phyloP scores from a whole-genome alignment of 37 sponge, comb jelly and placozoan genomes.

The Theonella swinhoei region DNA sequence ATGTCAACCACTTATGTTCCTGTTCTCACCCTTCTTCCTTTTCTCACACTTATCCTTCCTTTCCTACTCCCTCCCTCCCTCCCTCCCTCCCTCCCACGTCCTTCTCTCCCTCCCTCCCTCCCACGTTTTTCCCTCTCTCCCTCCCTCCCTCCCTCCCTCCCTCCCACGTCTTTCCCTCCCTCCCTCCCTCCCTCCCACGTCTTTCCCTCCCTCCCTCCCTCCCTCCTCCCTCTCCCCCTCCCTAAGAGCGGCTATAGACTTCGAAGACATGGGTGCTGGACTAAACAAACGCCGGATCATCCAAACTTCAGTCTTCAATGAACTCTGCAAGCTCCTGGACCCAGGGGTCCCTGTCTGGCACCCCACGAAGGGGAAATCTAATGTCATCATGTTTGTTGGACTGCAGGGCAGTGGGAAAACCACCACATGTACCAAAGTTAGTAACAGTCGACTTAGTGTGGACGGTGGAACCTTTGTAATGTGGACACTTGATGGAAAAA shows the following conservation, averaged over 20 bases:
- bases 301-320: slow-evolving; percentile 95
- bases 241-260: slow-evolving; percentile 76
- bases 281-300: slow-evolving; percentile 95
- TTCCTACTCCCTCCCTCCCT: too few species aligned
- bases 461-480: neutral
- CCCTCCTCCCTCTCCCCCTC: neutral
- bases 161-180: too few species aligned
- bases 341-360: slow-evolving; percentile 88
- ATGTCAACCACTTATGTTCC: too few species aligned
- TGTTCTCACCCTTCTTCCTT: too few species aligned
- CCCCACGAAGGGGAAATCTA: slow-evolving; percentile 84
- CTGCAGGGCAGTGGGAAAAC: slow-evolving; percentile 98
- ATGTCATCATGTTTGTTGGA: slow-evolving; percentile 99
- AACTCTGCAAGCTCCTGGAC: slow-evolving; percentile 81
- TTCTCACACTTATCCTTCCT: too few species aligned
- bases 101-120: neutral
- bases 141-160: slow-evolving; percentile 1
- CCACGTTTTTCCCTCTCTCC: slow-evolving; percentile 6
- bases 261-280: slow-evolving; percentile 97
- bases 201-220: neutral
- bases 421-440: slow-evolving; percentile 95
- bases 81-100: too few species aligned
- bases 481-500: too few species aligned
- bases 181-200: too few species aligned
- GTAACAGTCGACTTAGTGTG: too few species aligned